phyloP scores from a whole-genome alignment of 1,140 invertebrate species.

The Aphidius gifuensis region DNA sequence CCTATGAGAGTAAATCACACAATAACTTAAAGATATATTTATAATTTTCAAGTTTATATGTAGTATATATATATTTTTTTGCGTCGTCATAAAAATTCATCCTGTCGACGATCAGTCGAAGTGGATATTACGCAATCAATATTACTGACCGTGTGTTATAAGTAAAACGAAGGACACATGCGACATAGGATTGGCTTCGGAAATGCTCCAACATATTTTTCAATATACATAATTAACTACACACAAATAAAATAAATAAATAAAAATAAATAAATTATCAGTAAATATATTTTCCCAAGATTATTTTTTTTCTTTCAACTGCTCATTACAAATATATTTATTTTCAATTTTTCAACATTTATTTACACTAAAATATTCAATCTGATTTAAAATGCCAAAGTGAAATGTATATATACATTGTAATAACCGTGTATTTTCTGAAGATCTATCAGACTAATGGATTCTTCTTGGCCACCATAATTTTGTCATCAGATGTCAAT shows the following conservation, averaged over 20 bases:
- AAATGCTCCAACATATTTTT: conserved; percentile 28
- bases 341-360: too few relatives aligned
- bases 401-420: too few relatives aligned
- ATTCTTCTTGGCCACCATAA: neutral
- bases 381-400: conserved; percentile 5
- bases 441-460: conserved; percentile 16
- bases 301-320: neutral
- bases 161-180: conserved; percentile 46
- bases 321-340: neutral
- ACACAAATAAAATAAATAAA: neutral
- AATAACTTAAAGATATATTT: too few relatives aligned
- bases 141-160: conserved; percentile 43
- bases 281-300: neutral
- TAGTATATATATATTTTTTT: too few relatives aligned
- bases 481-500: neutral
- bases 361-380: neutral
- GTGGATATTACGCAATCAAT: conserved; percentile 43
- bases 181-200: conserved; percentile 38
- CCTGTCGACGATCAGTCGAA: too few relatives aligned
- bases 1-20: too few relatives aligned
- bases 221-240: neutral
- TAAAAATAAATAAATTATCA: conserved; percentile 4
- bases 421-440: neutral
- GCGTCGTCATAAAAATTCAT: too few relatives aligned
- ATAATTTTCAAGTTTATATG: too few relatives aligned